Evolutionary conservation across 2,113 vertebrate species (phyloP).

Genomic region (Macaca mulatta): DNA sequence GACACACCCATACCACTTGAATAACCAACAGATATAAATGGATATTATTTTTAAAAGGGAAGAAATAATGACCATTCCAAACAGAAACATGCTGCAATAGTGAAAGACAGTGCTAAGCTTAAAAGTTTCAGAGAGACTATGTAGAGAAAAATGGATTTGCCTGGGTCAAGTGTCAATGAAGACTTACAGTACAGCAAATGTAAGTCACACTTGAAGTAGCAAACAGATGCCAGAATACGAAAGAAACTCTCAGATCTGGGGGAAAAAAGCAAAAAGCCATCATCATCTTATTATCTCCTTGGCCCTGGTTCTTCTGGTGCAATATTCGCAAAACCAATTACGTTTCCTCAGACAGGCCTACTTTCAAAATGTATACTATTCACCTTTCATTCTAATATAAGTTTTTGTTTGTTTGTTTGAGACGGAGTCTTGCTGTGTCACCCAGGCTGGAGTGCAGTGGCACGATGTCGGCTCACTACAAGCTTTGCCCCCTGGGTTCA

Average conservation of each 20-base stretch:
- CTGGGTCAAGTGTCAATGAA: neutral
- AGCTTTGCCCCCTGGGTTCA: no score
- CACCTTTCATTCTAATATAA: neutral
- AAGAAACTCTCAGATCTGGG: neutral
- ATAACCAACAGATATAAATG: neutral
- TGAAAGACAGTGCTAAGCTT: neutral
- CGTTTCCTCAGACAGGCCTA: neutral
- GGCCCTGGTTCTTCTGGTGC: neutral
- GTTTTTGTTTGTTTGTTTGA: neutral
- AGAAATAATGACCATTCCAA: neutral
- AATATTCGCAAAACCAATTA: constrained; percentile 29
- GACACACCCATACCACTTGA: neutral
- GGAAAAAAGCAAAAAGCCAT: neutral
- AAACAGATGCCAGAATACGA: neutral
- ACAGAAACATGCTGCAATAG: neutral
- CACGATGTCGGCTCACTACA: no score
- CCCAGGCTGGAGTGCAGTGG: no score
- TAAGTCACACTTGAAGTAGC: neutral
- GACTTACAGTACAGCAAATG: neutral
- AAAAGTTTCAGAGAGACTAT: neutral
- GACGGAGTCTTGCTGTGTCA: no score
- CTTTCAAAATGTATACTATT: constrained; percentile 1
- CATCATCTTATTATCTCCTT: neutral
- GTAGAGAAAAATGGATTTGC: neutral
- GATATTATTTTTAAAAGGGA: constrained; percentile 9